These are phyloP conservation scores for Bellardia pandia DNA, from an alignment of 2,888 invertebrate genomes.

Conservation along the genomic window DNA sequence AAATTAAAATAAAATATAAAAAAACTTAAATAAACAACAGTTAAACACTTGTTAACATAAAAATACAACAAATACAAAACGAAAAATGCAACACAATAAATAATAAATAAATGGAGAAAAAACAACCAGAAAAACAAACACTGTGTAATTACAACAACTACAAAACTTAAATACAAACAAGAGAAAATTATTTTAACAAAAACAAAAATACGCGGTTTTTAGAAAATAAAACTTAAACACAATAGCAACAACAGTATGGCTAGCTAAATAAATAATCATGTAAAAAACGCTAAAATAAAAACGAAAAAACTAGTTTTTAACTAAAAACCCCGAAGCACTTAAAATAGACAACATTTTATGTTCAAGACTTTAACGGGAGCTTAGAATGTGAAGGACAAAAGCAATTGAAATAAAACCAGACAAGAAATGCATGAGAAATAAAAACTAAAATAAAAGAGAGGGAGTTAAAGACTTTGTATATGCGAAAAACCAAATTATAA, in stretches of 20 bases:
- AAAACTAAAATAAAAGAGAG: neutral
- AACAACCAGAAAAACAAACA: conserved; percentile 17
- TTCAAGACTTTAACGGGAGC: conserved; percentile 52
- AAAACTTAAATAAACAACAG: conserved; percentile 50
- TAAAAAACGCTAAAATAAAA: conserved; percentile 26
- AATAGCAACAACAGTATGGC: neutral
- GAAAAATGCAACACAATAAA: conserved; percentile 42
- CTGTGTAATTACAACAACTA: conserved; percentile 20
- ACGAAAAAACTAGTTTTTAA: conserved; percentile 62
- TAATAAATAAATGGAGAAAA: conserved; percentile 18
- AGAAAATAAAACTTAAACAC: conserved; percentile 31
- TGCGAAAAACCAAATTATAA: neutral
- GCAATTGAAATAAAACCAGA: neutral
- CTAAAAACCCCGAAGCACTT: conserved; percentile 49
- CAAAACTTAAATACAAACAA: neutral
- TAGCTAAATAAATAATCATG: conserved; percentile 23
- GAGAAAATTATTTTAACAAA: neutral
- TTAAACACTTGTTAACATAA: conserved; percentile 67
- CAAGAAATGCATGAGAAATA: neutral
- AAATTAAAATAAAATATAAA: conserved; percentile 21
- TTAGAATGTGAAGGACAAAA: conserved; percentile 27
- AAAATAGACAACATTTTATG: conserved; percentile 19
- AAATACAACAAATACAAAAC: conserved; percentile 29
- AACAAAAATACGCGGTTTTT: conserved; percentile 18
- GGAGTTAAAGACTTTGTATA: neutral